Conservation (phyloP, 2,797 vertebrate genomes). For the Darevskia mixta region DNA sequence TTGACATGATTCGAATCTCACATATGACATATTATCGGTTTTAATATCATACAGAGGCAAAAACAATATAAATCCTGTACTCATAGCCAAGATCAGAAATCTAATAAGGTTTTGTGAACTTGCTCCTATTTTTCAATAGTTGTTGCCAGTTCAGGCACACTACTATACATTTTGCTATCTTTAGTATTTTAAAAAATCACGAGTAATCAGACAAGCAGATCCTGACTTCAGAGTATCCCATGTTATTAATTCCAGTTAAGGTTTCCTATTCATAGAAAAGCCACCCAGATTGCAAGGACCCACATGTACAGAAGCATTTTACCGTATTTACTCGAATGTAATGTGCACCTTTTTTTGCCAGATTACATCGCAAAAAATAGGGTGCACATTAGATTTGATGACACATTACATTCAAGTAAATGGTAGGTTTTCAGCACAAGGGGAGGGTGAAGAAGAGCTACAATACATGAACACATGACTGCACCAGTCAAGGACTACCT, state of each 20-base stretch:
- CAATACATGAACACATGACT: neutral
- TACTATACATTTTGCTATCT: neutral
- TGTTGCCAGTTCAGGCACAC: neutral
- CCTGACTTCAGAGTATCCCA: neutral
- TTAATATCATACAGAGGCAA: constrained; percentile 27
- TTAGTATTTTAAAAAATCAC: neutral
- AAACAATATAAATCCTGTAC: neutral
- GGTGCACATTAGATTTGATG: no score
- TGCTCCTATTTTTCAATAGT: constrained; percentile 15
- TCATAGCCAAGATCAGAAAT: constrained; percentile 16
- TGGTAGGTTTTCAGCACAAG: neutral
- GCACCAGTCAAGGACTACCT: no score
- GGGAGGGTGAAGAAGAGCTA: neutral
- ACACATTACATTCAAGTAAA: neutral
- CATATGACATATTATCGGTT: constrained; percentile 1
- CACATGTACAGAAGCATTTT: neutral
- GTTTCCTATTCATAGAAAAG: neutral
- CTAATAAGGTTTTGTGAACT: constrained; percentile 36
- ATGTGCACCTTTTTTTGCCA: no score
- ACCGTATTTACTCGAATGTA: no score
- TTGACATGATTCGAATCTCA: constrained; percentile 6
- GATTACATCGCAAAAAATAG: no score
- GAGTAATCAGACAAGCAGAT: neutral
- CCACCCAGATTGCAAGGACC: no score
- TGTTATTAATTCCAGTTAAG: neutral